A percentile compares a stretch with the other conserved stretches of the same genome.
These are phyloP conservation scores for Thermophis baileyi DNA, from an alignment of 2,113 vertebrate genomes.

Conservation along the genomic window DNA sequence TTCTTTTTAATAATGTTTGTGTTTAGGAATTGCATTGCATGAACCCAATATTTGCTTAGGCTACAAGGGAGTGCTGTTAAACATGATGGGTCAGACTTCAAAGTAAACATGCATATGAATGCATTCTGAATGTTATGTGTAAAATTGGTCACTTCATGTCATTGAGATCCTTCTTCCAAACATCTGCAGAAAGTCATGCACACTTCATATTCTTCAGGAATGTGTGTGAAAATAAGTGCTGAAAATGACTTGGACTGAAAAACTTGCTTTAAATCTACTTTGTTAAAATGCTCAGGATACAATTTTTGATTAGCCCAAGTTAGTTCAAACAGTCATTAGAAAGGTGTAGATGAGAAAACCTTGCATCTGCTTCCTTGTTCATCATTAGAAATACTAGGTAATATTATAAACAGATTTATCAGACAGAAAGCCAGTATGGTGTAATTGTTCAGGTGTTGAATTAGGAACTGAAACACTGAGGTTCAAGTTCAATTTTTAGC, in stretches of 20 bases:
- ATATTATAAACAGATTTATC: background rate
- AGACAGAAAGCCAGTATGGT: background rate
- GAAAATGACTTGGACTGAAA: background rate
- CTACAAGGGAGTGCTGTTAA: background rate
- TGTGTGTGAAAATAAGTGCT: background rate
- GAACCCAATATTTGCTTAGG: constrained; percentile 1
- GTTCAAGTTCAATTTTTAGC: background rate
- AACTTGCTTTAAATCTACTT: background rate
- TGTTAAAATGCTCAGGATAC: background rate
- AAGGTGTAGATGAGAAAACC: background rate
- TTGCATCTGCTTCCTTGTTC: background rate
- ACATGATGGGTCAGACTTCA: background rate
- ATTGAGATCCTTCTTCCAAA: background rate
- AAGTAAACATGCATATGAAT: background rate
- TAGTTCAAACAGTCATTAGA: background rate
- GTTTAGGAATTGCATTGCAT: background rate
- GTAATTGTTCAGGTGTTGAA: background rate
- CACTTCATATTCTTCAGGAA: background rate
- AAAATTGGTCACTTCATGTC: background rate
- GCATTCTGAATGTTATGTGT: background rate
- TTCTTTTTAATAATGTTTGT: background rate
- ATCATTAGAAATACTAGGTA: background rate
- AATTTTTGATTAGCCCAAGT: background rate
- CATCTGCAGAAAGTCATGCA: background rate
- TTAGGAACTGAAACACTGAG: background rate